Base-by-base conservation (phyloP, 1,140 invertebrate species). In the Ips typographus region DNA sequence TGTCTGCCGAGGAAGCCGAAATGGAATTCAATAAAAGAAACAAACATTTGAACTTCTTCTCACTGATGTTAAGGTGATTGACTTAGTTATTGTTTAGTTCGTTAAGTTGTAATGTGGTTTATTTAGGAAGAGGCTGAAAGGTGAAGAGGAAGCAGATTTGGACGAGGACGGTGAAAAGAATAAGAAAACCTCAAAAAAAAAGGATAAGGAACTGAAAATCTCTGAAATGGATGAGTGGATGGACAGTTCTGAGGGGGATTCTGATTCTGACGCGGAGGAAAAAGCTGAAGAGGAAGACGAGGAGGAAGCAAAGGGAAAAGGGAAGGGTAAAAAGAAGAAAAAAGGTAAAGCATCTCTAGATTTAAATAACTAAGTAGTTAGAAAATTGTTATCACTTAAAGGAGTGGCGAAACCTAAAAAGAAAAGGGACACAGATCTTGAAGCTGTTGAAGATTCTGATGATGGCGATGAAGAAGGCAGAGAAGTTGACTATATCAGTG, bases 1-100 rank as follows among this genome's bases (percentile, higher is more conserved):
- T 99, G 1, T 95, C 93, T 58, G 93, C 94, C 1, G 96, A 98
- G 83, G 96, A 98, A 82, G 97, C 96, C 1, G 97, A 99, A 81
- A 91, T 97, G 77, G 94, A 98, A 80, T 98, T 97, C 80, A 94
- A 89, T 75, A 89, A 95, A 76, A 86, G 97, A 47, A 95, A 97
- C 79, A 96, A 95, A 79, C 94, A 95, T 7, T 88, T 97, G 81
- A 98, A 98, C 84, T 95, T 91, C 79, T 98, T 98, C 78, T 91
- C 92, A 7, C 84, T 98, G 6, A 98, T 98, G 96, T 69, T 75
- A 66, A 73, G 76, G 65, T 61, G 58, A 51, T 40, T 22, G 43
- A 52, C 22, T 61, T 47, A n/a, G 5, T 47, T 47, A 47, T 47
- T 47, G n/a, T 22, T 49, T 4, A 37, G 5, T 59, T 2, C 7